Base-by-base conservation (phyloP, 2,113 vertebrate species). In the Gorsachius goisagi region DNA sequence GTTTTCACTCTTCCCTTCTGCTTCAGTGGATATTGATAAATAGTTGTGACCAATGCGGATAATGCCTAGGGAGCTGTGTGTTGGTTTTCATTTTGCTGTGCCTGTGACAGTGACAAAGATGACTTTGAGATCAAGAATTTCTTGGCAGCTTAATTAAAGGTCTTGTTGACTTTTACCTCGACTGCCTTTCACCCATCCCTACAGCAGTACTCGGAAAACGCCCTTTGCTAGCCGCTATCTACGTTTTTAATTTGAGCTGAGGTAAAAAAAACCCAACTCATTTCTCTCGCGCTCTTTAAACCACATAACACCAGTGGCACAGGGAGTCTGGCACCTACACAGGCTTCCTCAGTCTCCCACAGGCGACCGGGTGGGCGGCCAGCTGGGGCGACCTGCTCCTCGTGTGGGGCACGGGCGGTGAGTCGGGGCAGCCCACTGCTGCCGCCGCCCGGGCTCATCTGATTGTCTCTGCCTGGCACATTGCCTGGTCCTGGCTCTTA, bases 281-380 rank as follows among this genome's bases (percentile, higher is more conserved):
- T 62, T 67, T 76, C 22, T 63, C 15, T 52, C 24, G 17, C 1
- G 2, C 12, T 49, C 44, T 78, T 56, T 80, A 76, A 85, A 44
- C 30, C 2, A 0, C 20, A 2, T 26, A 49, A 59, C 3, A 10
- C 24, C 1, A 1, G 12, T 0, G 2, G 37, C 0, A 1, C 39
- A 39, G 58, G 44, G 33, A 58, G 33, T 49, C 91, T 85, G 60
- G 27, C 17, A 44, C 35, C 32, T 50, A 15, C 47, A 39, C 3
- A 10, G n/a, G 39, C 56, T 72, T 89, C 63, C 45, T 62, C 8
- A 24, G 52, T 41, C 20, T 63, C 30, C 32, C 0, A 5, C 16
- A 12, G 19, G 14, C 0, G 9, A 14, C 17, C 0, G 4, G 8
- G 35, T 58, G 35, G 49, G 32, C 33, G 52, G 56, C 10, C 55